Evolutionary conservation across 2,113 vertebrate genomes (phyloP).

Genomic region (Baryphthengus martii): DNA sequence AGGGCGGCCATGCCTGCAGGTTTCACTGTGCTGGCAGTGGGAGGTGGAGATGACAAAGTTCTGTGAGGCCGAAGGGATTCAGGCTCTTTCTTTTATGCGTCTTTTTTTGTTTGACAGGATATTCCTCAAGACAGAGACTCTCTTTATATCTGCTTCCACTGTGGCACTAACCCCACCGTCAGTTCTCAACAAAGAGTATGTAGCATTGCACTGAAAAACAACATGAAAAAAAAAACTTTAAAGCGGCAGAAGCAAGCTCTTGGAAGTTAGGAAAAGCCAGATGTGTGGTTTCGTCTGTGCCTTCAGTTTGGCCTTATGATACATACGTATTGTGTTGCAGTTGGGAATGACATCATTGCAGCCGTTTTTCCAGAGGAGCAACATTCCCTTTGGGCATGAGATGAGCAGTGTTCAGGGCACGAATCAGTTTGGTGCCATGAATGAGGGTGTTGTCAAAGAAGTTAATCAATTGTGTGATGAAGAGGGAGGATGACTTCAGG

Average conservation of each 20-base stretch:
- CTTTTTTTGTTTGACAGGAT: background rate
- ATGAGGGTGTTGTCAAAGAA: background rate
- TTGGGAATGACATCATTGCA: background rate
- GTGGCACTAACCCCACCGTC: background rate
- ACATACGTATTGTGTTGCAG: background rate
- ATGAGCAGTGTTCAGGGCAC: background rate
- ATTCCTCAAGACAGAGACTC: background rate
- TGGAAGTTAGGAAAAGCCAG: background rate
- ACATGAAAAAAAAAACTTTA: background rate
- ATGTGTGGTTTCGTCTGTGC: background rate
- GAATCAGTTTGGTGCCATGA: slow-evolving; percentile 2
- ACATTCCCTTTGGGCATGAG: background rate
- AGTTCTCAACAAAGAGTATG: background rate
- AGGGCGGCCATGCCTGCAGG: background rate
- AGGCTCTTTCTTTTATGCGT: background rate
- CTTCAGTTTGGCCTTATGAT: background rate
- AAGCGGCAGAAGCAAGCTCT: background rate
- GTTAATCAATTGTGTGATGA: background rate
- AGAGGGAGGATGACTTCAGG: background rate
- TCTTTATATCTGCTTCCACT: background rate
- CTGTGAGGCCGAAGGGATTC: background rate
- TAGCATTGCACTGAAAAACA: background rate
- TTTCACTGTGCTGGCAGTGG: background rate
- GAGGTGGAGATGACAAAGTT: background rate
- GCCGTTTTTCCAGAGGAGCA: background rate